Percentiles rank a stretch among this genome's conserved stretches.
These are phyloP conservation scores for Urocitellus parryii DNA, from an alignment of 2,113 vertebrate genomes.

Conservation along the genomic window DNA sequence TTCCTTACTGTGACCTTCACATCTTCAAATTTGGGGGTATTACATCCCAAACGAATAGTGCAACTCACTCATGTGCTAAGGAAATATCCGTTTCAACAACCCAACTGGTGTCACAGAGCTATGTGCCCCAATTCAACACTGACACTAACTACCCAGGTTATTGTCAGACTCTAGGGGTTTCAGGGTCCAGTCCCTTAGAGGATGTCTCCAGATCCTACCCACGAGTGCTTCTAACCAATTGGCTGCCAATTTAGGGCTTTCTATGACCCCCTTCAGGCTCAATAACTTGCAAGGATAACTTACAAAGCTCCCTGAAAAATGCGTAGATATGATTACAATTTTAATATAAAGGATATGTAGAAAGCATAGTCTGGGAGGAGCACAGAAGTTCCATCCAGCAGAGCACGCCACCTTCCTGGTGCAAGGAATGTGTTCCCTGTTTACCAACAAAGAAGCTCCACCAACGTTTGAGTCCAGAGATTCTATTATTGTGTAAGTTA, in stretches of 20 bases:
- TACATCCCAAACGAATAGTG: not conserved
- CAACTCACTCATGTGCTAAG: not conserved
- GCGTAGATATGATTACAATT: not conserved
- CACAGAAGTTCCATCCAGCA: accelerated
- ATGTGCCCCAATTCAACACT: not conserved
- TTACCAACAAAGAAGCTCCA: not conserved
- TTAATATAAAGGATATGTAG: not conserved
- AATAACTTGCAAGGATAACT: not conserved
- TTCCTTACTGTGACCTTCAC: not conserved
- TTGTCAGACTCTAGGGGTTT: not conserved
- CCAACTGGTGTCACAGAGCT: not conserved
- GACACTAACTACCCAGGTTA: not conserved
- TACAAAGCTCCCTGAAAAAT: not conserved
- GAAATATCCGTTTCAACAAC: not conserved
- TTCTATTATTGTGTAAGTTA: not conserved
- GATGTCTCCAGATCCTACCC: not conserved
- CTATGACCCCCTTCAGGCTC: not conserved
- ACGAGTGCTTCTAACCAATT: not conserved
- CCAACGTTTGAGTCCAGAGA: not conserved
- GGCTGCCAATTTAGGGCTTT: not conserved
- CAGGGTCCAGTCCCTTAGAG: too few species aligned
- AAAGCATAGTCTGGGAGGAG: not conserved
- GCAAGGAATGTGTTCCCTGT: not conserved
- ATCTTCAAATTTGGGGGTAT: not conserved
- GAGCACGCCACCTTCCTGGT: not conserved